Evolutionary conservation across 2,113 vertebrate species (phyloP), one percentile per base, ranked within the genome.

Genomic region (Coptodon bakossiorum): DNA sequence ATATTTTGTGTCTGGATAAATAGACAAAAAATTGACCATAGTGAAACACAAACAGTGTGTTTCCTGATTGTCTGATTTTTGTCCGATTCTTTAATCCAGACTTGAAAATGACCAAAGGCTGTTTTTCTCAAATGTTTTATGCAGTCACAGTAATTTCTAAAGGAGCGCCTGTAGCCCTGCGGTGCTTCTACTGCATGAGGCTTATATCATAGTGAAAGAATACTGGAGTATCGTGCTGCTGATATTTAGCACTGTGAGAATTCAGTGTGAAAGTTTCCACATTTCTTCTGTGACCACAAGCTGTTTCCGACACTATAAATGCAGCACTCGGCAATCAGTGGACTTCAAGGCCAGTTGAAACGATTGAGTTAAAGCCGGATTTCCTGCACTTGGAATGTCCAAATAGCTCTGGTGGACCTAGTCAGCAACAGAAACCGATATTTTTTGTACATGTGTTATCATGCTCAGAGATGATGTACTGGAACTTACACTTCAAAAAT

Each of bases 381-480:
- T 24, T 45, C n/a, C 38, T 45, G 8, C n/a, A 9, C 11, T 24
- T 2, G 0, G 0, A 24, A 14, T 45, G 40, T 73, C 13, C n/a
- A 73, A 45, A 27, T 2, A 38, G 14, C 6, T 19, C 24, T 0
- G 24, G 43, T 29, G 68, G 6, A 48, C 14, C 14, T 27, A 19
- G 71, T 76, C 43, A 31, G 24, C 14, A 12, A 50, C 24, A 76
- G 14, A 76, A 50, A 6, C 13, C 0, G 1, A 76, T 17, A 19
- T 50, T 12, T 50, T 78, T 29, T 1, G 1, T 48, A 3, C 38
- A 6, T 0, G 8, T 3, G 9, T 29, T 40, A 5, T 80, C 9
- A 5, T 38, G 17, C 7, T 54, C 31, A 56, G 19, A 22, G 12
- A 53, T 34, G 17, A 54, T 1, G 50, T 4, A 34, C 22, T 81